Base-by-base conservation (phyloP, 2,113 vertebrate genomes). In the Sander vitreus region DNA sequence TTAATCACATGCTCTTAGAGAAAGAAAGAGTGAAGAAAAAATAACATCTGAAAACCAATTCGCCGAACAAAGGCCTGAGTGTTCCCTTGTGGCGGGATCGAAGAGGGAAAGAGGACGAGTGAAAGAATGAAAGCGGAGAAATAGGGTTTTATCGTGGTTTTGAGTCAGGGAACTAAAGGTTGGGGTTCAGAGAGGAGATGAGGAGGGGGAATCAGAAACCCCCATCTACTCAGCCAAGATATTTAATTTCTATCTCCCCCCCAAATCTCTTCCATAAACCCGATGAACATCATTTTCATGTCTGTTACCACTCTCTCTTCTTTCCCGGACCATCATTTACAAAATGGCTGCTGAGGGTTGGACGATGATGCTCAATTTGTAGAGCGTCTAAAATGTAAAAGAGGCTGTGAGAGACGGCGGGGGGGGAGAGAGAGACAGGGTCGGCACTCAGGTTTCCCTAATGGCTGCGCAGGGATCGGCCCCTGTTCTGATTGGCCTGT, bases 31-130 rank as follows among this genome's bases (percentile, higher is more conserved):
- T 45, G 77, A 86, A 91, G 85, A 69, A 83, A 90, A 92, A 94
- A 86, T 87, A 91, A 92, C 91, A 93, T 93, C 92, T 93, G 90
- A 92, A 94, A 93, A 94, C 88, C 91, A 92, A 89, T 93, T 91
- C 88, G 65, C 10, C 25, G 83, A 93, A 94, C 91, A 94, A 93
- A 92, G 90, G 84, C 87, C 86, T 14, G 78, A 86, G 86, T 93
- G 93, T 94, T 93, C 94, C 90, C 93, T 71, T 62, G 88, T 86
- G 92, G 87, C 45, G 27, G 66, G 85, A 90, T 87, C 84, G 88
- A 91, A 91, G 75, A 81, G 85, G 83, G 72, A 30, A 73, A 86
- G 86, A 78, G 80, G 86, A 75, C 82, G 76, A 79, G 82, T 62
- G 80, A 88, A 82, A 85, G 86, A 90, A 89, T 81, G 79, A 86